Base-by-base conservation (phyloP, 2,797 vertebrate species). In the Sarcophilus harrisii region DNA sequence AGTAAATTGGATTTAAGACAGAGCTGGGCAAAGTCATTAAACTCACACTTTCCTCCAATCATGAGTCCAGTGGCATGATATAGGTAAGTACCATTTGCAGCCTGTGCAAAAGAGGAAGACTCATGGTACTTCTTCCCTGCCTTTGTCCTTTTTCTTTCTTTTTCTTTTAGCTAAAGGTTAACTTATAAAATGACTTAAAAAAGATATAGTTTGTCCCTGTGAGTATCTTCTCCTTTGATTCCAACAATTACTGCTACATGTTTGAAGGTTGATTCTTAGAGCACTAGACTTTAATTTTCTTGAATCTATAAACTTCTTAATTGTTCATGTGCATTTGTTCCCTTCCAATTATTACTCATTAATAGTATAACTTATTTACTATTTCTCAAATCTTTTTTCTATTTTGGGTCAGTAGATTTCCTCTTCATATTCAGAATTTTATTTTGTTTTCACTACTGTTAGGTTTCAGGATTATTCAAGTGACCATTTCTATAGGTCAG, bases 81-180 rank as follows among this genome's bases (percentile, higher is more conserved):
- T 14, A 62, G 12, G 4, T 66, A 4, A n/a, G 60, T 60, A n/a
- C 32, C 60, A 66, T 66, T 45, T 32, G 0, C 38, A 18, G 66
- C 45, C 90, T 13, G 0, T 59, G 91, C 89, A 90, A 95, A 91
- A 94, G 92, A 27, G 45, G 45, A 54, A 94, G 60, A 96, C 16
- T 81, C 92, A 97, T 52, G 52, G 52, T 52, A 81, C 1, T 45
- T 28, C 12, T 0, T 49, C 52, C 30, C 8, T 3, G 89, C 90
- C 55, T 95, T 62, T 91, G 92, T 94, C 94, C 91, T 58, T 96
- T 10, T 95, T 95, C 87, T 95, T 73, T n/a, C 93, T 92, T 89
- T 95, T 10, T 95, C 94, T 91, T 95, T 60, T 30, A 90, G 18
- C 92, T 38, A 52, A 52, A 30, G 9, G 62, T 66, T 93, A 90